Percentiles rank a stretch among this genome's conserved stretches.
These are phyloP conservation scores for Lumbricus terrestris DNA, from an alignment of 2,888 invertebrate species.

Conservation along the genomic window DNA sequence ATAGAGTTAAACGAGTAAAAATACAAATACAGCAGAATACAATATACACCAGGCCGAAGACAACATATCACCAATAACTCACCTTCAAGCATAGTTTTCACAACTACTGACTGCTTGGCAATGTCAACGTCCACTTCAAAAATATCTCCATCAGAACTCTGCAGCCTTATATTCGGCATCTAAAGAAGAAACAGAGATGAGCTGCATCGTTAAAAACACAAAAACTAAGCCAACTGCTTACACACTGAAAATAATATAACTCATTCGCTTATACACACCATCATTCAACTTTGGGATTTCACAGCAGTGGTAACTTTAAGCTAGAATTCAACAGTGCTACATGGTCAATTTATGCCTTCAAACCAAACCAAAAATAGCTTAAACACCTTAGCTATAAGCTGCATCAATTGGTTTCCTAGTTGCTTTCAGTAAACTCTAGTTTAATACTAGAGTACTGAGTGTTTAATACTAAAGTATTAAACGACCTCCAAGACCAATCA, in stretches of 20 bases:
- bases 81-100: conserved; percentile 93
- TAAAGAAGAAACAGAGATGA: conserved; percentile 45
- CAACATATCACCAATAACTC: not conserved
- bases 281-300: not conserved
- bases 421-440: too few relatives aligned
- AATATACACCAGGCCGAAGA: not conserved
- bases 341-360: not conserved
- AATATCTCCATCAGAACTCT: conserved; percentile 90
- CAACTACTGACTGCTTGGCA: conserved; percentile 94
- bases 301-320: too few relatives aligned
- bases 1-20: not conserved
- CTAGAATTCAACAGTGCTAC: not conserved
- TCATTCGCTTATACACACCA: not conserved
- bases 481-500: too few relatives aligned
- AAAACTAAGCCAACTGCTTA: not conserved
- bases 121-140: conserved; percentile 96
- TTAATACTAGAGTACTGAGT: too few relatives aligned
- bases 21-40: not conserved
- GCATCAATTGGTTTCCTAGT: too few relatives aligned
- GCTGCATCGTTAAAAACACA: not conserved
- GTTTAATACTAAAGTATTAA: too few relatives aligned
- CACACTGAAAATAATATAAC: not conserved
- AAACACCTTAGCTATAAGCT: too few relatives aligned
- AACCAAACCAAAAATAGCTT: not conserved
- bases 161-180: conserved; percentile 92